A percentile compares a stretch with the other conserved stretches of the same genome.
phyloP scores from a whole-genome alignment of 2,888 invertebrate genomes.

The Eudemis profundana region DNA sequence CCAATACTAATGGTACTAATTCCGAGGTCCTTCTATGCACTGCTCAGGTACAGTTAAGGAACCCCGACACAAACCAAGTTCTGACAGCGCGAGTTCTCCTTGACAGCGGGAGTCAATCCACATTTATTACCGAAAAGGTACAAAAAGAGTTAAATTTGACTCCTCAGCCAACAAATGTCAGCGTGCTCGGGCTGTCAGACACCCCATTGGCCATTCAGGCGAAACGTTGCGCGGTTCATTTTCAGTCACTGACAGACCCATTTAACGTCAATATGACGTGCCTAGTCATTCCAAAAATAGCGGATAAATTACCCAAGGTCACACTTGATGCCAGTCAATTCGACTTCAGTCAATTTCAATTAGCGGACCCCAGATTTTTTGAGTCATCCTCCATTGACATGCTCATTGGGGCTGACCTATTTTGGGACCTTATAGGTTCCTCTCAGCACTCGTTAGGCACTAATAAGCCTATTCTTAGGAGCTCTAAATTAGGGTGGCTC shows the following conservation, averaged over 20 bases:
- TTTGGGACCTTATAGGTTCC: constrained; percentile 5
- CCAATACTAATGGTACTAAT: neutral
- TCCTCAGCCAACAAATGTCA: neutral
- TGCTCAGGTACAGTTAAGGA: neutral
- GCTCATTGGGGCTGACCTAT: constrained; percentile 13
- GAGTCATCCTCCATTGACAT: neutral
- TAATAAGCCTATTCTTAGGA: neutral
- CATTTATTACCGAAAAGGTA: neutral
- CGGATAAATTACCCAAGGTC: neutral
- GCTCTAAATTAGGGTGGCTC: constrained; percentile 10
- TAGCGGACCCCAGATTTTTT: constrained; percentile 1
- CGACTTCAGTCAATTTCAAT: neutral
- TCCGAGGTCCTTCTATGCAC: neutral
- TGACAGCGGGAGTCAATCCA: neutral
- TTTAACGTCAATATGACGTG: neutral
- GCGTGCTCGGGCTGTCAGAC: neutral
- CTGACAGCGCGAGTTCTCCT: neutral
- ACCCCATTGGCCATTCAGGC: too few relatives aligned
- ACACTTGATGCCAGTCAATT: neutral
- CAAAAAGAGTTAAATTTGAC: neutral
- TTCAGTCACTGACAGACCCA: neutral
- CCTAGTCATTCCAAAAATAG: neutral
- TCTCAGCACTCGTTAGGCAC: neutral
- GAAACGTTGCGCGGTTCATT: neutral
- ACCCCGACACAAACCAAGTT: neutral